Evolutionary conservation across 1,140 invertebrate genomes (phyloP).

Genomic region (Heliconius hewitsoni): DNA sequence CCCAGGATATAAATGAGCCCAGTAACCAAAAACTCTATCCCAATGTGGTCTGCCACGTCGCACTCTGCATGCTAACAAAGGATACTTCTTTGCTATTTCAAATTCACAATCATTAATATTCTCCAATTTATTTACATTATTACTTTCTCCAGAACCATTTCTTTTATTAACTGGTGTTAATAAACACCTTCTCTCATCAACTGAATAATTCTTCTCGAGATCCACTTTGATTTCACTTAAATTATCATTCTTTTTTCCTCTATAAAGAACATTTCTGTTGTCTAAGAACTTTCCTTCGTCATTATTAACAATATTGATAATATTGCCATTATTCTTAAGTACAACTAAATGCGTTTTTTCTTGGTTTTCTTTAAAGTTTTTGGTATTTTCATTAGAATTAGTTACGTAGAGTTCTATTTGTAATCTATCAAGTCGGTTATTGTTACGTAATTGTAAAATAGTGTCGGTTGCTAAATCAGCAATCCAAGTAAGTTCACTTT

Average conservation of each 20-base stretch:
- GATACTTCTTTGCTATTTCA: slow-evolving; percentile 63
- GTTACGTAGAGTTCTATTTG: slow-evolving; percentile 73
- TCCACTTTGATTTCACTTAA: background rate
- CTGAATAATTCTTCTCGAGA: background rate
- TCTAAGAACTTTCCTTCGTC: background rate
- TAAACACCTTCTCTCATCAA: slow-evolving; percentile 57
- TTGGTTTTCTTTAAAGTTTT: slow-evolving; percentile 23
- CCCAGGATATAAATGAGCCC: slow-evolving; percentile 74
- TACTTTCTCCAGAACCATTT: slow-evolving; percentile 21
- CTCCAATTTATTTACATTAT: slow-evolving; percentile 26
- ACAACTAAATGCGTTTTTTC: slow-evolving; percentile 55
- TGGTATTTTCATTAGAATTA: slow-evolving; percentile 46
- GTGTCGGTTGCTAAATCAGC: slow-evolving; percentile 60
- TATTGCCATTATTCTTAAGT: slow-evolving; percentile 59
- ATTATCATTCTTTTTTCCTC: background rate
- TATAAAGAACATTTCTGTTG: background rate
- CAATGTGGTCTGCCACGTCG: slow-evolving; percentile 68
- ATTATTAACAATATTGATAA: slow-evolving; percentile 47
- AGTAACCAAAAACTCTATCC: slow-evolving; percentile 73
- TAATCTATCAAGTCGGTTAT: slow-evolving; percentile 69
- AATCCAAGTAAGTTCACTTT: slow-evolving; percentile 65
- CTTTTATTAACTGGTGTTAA: slow-evolving; percentile 62
- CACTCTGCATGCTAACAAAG: slow-evolving; percentile 66
- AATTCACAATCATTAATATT: slow-evolving; percentile 45
- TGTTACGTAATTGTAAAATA: slow-evolving; percentile 57